Conservation (phyloP, 2,888 invertebrate species). For the Torymus tubicola region DNA sequence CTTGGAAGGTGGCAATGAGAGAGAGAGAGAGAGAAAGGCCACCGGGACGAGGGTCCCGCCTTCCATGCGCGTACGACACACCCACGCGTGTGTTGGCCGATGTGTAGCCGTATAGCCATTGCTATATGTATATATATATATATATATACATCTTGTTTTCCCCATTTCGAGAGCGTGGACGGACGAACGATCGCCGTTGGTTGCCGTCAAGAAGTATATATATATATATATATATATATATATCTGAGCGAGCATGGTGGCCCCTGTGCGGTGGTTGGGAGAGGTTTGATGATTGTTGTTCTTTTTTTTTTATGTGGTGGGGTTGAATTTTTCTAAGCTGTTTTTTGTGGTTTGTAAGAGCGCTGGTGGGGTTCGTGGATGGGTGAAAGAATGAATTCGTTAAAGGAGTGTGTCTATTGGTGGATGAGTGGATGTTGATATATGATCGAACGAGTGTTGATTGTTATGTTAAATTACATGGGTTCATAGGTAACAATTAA, state of each 20-base stretch:
- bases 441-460: no score
- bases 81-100: conserved; percentile 65
- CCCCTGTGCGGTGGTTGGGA: conserved; percentile 51
- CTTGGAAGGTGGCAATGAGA: conserved; percentile 73
- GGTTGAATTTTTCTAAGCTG: no score
- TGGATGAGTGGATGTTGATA: no score
- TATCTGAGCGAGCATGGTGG: conserved; percentile 70
- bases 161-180: conserved; percentile 67
- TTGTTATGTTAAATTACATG: no score
- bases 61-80: conserved; percentile 71
- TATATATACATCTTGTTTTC: conserved; percentile 64
- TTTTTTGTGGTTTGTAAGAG: no score
- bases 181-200: conserved; percentile 70
- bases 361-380: no score
- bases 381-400: no score
- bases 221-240: conserved; percentile 61
- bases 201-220: conserved; percentile 58
- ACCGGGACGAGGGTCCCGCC: conserved; percentile 68
- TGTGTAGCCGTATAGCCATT: neutral
- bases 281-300: no score
- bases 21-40: no score
- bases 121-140: conserved; percentile 57
- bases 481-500: no score
- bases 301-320: no score
- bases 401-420: no score